Evolutionary conservation across 2,113 vertebrate genomes (phyloP).

Genomic region (Ictalurus punctatus): DNA sequence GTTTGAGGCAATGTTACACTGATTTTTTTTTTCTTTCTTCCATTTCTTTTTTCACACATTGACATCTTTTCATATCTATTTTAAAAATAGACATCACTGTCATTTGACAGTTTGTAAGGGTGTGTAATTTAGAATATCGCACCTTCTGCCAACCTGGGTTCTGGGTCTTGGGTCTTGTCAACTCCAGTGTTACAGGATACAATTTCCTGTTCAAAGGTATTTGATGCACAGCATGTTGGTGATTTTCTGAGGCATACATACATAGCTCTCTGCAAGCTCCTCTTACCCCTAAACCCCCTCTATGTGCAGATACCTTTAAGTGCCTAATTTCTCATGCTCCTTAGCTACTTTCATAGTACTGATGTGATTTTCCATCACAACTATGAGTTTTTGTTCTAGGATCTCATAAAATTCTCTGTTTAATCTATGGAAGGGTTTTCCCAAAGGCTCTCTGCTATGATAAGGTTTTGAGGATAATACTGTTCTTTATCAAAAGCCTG

Average conservation of each 20-base stretch:
- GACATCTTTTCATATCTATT: background rate
- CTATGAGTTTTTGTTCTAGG: background rate
- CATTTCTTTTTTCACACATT: background rate
- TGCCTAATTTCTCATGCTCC: background rate
- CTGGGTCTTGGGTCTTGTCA: background rate
- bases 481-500: constrained; percentile 33
- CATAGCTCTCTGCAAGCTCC: background rate
- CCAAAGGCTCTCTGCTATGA: constrained; percentile 16
- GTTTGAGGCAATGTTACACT: background rate
- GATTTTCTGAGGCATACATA: background rate
- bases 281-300: background rate
- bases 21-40: background rate
- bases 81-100: background rate
- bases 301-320: background rate
- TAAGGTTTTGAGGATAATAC: constrained; percentile 15
- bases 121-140: background rate
- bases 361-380: background rate
- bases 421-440: constrained; percentile 25
- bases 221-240: background rate
- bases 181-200: background rate
- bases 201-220: background rate
- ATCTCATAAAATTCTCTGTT: constrained; percentile 8
- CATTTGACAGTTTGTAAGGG: background rate
- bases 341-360: constrained; percentile 3
- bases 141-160: background rate